Conservation (phyloP, 2,113 vertebrate genomes). For the Cynocephalus volans region DNA sequence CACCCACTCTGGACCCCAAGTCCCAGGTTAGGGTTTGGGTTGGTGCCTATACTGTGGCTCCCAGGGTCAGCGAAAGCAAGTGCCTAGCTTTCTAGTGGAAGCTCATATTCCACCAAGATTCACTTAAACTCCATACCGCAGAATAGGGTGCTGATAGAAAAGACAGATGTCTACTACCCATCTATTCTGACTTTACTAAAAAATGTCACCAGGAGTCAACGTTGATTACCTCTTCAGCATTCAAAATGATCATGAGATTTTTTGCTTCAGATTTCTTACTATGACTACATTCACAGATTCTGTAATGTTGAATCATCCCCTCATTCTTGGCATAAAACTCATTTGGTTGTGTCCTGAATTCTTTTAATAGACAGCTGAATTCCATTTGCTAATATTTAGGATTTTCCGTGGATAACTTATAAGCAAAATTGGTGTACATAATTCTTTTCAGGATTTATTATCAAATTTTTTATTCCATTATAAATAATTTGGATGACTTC, state of each 20-base stretch:
- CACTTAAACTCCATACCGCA: not conserved
- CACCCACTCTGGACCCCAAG: not conserved
- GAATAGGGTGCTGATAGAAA: not conserved
- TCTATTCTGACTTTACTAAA: not conserved
- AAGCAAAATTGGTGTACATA: not conserved
- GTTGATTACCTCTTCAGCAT: not conserved
- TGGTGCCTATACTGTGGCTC: not conserved
- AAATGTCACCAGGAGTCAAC: not conserved
- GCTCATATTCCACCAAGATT: not conserved
- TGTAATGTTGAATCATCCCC: not conserved
- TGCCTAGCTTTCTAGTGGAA: not conserved
- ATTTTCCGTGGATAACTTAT: conserved; percentile 30
- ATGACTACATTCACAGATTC: too few species aligned
- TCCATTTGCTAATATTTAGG: conserved; percentile 44
- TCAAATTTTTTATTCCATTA: not conserved
- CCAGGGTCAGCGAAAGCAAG: not conserved
- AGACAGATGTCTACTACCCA: not conserved
- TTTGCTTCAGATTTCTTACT: too few species aligned
- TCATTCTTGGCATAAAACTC: not conserved
- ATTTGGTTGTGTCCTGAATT: not conserved
- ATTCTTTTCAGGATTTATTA: conserved; percentile 12
- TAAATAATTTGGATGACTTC: not conserved
- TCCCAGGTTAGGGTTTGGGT: not conserved
- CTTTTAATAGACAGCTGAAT: not conserved
- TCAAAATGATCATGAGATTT: too few species aligned